Evolutionary conservation across 2,888 invertebrate species (phyloP).

Genomic region (Bursaphelenchus okinawaensis): DNA sequence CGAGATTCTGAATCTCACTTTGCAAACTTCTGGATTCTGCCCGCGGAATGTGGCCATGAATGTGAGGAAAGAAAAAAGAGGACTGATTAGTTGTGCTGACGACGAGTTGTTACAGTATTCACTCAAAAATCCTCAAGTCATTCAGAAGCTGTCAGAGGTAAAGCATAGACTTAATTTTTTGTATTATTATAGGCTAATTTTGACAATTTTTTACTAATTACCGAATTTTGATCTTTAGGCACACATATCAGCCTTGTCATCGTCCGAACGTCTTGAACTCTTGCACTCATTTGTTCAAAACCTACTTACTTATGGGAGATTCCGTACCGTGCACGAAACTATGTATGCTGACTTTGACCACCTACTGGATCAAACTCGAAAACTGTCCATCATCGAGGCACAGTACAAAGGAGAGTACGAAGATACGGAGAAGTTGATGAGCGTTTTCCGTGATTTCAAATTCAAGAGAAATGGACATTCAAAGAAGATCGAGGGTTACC

Average conservation of each 20-base stretch:
- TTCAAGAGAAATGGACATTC: constrained; percentile 11
- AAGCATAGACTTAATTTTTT: no score
- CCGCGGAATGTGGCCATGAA: constrained; percentile 1
- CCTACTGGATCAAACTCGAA: not conserved
- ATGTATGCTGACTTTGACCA: not conserved
- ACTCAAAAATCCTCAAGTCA: not conserved
- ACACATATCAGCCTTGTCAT: not conserved
- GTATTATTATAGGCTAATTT: no score
- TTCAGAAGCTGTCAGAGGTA: constrained; percentile 7
- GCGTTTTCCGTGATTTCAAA: not conserved
- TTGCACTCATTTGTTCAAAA: not conserved
- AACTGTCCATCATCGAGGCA: not conserved
- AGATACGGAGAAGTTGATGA: constrained; percentile 4
- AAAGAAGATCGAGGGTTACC: not conserved
- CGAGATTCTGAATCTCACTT: not conserved
- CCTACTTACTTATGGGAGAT: constrained; percentile 7
- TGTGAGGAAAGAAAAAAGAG: not conserved
- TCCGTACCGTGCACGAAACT: not conserved
- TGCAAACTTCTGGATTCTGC: constrained; percentile 3
- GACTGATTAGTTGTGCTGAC: not conserved
- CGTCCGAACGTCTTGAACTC: constrained; percentile 1
- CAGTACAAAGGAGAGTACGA: constrained; percentile 8
- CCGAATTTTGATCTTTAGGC: not conserved
- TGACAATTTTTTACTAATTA: not conserved
- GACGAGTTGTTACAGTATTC: constrained; percentile 11